Conservation (phyloP, 2,888 invertebrate genomes). For the Erynnis tages region DNA sequence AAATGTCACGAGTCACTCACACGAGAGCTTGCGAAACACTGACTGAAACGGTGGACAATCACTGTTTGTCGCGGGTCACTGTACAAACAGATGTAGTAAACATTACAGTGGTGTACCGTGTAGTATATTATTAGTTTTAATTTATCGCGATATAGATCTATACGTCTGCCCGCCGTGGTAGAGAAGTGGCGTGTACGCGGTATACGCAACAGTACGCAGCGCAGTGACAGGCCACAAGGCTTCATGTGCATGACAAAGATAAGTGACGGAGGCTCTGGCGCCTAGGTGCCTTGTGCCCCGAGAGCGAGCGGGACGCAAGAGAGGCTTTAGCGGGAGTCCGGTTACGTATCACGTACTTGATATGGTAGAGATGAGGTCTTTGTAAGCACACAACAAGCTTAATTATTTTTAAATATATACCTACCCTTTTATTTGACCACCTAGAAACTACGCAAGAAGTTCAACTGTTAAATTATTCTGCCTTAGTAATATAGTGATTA, state of each 20-base stretch:
- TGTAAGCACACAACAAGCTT: conserved; percentile 51
- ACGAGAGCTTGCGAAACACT: conserved; percentile 31
- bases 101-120: conserved; percentile 1
- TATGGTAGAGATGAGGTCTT: conserved; percentile 61
- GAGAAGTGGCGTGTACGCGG: conserved; percentile 59
- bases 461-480: too few species aligned
- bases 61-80: not conserved
- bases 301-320: conserved; percentile 57
- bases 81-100: conserved; percentile 25
- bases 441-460: not conserved
- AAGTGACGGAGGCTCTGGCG: conserved; percentile 65
- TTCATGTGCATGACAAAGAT: conserved; percentile 61
- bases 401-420: conserved; percentile 42
- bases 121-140: conserved; percentile 2
- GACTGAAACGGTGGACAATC: not conserved
- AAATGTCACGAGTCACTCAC: conserved; percentile 29
- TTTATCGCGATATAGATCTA: conserved; percentile 43
- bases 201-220: conserved; percentile 49
- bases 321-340: conserved; percentile 74
- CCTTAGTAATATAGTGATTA: too few species aligned
- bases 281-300: conserved; percentile 37
- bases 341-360: conserved; percentile 64
- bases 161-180: conserved; percentile 62
- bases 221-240: conserved; percentile 66
- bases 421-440: conserved; percentile 27